Conservation (phyloP, 2,113 vertebrate species). For the Rostratula benghalensis region DNA sequence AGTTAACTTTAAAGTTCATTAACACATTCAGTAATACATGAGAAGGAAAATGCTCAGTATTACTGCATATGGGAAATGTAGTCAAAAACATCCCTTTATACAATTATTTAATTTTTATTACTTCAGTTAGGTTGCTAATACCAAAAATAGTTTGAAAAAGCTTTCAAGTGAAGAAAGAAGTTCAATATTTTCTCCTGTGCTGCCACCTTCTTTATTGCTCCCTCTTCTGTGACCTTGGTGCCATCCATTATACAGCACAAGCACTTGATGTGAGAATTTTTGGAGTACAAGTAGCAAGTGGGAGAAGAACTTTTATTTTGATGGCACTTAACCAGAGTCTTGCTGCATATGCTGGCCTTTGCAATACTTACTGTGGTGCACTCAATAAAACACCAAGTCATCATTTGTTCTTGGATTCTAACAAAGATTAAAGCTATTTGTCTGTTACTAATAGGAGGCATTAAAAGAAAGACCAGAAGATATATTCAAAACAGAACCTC, state of each 20-base stretch:
- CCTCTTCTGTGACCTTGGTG: slow-evolving; percentile 54
- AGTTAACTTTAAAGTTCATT: neutral
- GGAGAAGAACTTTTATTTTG: slow-evolving; percentile 61
- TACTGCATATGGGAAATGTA: neutral
- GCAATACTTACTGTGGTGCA: neutral
- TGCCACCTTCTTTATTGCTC: slow-evolving; percentile 60
- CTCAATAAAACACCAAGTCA: slow-evolving; percentile 5
- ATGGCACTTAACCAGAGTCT: slow-evolving; percentile 65
- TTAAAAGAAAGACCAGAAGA: neutral
- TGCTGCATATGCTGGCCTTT: slow-evolving; percentile 62
- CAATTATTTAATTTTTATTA: slow-evolving; percentile 55
- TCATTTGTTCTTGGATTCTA: slow-evolving; percentile 15
- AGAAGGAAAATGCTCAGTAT: slow-evolving; percentile 6
- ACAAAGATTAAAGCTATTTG: slow-evolving; percentile 53
- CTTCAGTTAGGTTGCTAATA: slow-evolving; percentile 44
- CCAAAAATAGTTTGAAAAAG: slow-evolving; percentile 4
- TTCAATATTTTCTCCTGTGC: slow-evolving; percentile 59
- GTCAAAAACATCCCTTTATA: slow-evolving; percentile 57
- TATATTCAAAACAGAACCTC: slow-evolving; percentile 6
- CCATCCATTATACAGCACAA: slow-evolving; percentile 29
- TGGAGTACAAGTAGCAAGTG: slow-evolving; percentile 53
- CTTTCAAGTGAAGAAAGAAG: slow-evolving; percentile 31
- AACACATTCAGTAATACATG: slow-evolving; percentile 36
- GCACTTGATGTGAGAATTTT: slow-evolving; percentile 43
- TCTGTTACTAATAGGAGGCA: slow-evolving; percentile 22